Percentiles rank a stretch among this genome's conserved stretches.
Evolutionary conservation across 2,888 invertebrate genomes (phyloP).

Genomic region (Litoditis marina): DNA sequence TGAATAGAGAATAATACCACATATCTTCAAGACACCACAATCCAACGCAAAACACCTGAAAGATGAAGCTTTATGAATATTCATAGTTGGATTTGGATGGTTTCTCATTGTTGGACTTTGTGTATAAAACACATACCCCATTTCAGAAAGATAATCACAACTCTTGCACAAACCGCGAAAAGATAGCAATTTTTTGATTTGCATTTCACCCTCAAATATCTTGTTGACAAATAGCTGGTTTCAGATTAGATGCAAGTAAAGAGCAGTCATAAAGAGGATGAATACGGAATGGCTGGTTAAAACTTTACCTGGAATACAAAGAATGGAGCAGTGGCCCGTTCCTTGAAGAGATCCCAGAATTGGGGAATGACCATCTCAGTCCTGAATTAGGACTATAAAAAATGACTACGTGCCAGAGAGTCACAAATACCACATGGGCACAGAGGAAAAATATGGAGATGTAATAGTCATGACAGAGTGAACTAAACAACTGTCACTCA

Average conservation of each 20-base stretch:
- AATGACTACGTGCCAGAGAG: too few relatives aligned
- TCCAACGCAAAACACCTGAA: constrained; percentile 85
- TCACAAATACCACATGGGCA: too few relatives aligned
- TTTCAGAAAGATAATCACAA: too few relatives aligned
- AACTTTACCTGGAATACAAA: constrained; percentile 84
- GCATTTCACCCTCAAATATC: too few relatives aligned
- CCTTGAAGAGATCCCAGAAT: constrained; percentile 91
- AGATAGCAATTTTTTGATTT: neutral
- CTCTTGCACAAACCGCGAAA: too few relatives aligned
- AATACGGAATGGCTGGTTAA: neutral
- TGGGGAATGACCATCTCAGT: constrained; percentile 85
- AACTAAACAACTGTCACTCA: constrained; percentile 27
- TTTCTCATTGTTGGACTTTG: too few relatives aligned
- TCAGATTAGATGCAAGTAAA: neutral
- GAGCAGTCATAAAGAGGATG: neutral
- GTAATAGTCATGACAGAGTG: too few relatives aligned
- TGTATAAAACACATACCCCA: too few relatives aligned
- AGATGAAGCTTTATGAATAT: too few relatives aligned
- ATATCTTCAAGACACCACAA: constrained; percentile 94
- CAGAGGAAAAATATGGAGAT: neutral
- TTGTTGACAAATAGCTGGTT: too few relatives aligned
- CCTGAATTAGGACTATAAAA: constrained; percentile 64
- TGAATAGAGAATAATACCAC: constrained; percentile 62
- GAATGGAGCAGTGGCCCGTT: constrained; percentile 96
- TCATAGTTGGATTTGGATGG: too few relatives aligned